A percentile compares a stretch with the other conserved stretches of the same genome.
Conservation (phyloP, 2,888 invertebrate species). For the Callimorpha dominula region DNA sequence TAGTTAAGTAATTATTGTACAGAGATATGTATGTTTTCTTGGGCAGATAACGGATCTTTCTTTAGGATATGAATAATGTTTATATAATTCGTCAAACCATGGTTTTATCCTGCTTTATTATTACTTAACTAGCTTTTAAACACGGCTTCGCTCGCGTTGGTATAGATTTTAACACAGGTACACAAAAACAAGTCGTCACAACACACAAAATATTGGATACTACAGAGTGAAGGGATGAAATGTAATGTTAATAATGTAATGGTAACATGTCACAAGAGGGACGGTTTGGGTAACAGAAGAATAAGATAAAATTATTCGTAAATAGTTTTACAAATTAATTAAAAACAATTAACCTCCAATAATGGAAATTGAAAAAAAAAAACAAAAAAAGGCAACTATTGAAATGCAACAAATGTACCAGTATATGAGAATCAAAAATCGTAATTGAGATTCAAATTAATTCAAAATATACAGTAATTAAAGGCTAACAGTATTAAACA, state of each 20-base stretch:
- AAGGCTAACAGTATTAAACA: neutral
- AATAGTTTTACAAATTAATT: neutral
- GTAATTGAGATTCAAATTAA: neutral
- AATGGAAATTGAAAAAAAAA: neutral
- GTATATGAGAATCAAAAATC: neutral
- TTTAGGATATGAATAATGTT: constrained; percentile 7
- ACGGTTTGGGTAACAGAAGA: too few relatives aligned
- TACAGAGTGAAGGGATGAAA: too few relatives aligned
- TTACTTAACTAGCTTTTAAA: neutral
- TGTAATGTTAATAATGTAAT: too few relatives aligned
- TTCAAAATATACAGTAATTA: neutral
- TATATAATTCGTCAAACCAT: neutral
- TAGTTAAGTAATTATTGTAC: constrained; percentile 32
- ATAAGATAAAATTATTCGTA: too few relatives aligned
- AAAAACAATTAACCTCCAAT: neutral
- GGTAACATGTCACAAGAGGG: too few relatives aligned
- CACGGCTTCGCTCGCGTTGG: too few relatives aligned
- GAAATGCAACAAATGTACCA: too few relatives aligned
- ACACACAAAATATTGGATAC: too few relatives aligned
- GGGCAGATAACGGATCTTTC: constrained; percentile 18
- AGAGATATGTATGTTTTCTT: constrained; percentile 19
- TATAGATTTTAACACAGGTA: too few relatives aligned
- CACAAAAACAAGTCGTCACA: too few relatives aligned
- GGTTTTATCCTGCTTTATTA: neutral
- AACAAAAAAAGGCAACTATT: neutral